phyloP scores from a whole-genome alignment of 2,888 invertebrate species.

The Synergus japonicus region DNA sequence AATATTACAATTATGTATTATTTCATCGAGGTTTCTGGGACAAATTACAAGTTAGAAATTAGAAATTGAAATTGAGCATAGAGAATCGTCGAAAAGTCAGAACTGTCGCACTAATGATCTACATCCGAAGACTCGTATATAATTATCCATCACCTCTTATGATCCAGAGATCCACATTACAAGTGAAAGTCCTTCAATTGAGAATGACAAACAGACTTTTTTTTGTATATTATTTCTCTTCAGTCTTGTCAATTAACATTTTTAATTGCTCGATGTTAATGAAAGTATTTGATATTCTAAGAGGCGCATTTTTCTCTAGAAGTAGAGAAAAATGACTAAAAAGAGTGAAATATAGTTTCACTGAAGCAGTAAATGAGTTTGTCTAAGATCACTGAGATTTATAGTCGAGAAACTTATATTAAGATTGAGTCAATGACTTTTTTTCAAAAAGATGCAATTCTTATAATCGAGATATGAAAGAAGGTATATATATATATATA shows the following conservation, averaged over 20 bases:
- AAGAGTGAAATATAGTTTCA: background rate
- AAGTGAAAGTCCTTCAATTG: slow-evolving; percentile 28
- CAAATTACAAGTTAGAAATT: slow-evolving; percentile 17
- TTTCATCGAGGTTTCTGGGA: slow-evolving; percentile 13
- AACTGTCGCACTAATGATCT: slow-evolving; percentile 1
- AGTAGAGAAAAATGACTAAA: background rate
- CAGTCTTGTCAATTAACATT: no score
- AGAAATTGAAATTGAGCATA: background rate
- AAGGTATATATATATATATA: no score
- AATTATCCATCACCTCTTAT: slow-evolving; percentile 16
- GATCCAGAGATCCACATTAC: background rate
- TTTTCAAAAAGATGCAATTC: no score
- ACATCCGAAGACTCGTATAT: slow-evolving; percentile 20
- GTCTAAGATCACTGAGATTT: no score
- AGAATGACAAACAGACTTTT: background rate
- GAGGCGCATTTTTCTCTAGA: background rate
- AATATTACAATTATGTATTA: slow-evolving; percentile 19
- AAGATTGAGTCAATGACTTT: no score
- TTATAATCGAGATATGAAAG: no score
- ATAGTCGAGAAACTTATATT: no score
- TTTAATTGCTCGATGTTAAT: no score
- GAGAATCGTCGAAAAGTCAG: background rate
- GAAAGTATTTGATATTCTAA: background rate
- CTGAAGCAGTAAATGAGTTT: slow-evolving; percentile 2
- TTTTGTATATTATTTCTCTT: no score